Evolutionary conservation across 1,140 invertebrate species (phyloP).

Genomic region (Mycetomoellerius zeteki): DNA sequence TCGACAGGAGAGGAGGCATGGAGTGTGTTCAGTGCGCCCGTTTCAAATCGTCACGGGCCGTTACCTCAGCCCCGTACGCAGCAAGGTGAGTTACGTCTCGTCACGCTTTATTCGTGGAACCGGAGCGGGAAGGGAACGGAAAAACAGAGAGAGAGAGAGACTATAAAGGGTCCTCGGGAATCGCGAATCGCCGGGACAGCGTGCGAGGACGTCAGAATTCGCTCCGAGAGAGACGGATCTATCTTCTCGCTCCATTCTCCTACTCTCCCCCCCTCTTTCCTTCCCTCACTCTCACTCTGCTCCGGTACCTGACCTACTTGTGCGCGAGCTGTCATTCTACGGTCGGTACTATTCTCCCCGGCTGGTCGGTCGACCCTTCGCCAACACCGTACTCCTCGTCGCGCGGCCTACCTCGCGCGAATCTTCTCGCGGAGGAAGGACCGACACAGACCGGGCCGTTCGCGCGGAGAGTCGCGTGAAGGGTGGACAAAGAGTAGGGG

Average conservation of each 20-base stretch:
- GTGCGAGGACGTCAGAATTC: neutral
- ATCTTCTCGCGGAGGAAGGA: slow-evolving; percentile 6
- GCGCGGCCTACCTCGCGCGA: slow-evolving; percentile 11
- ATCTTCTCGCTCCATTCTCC: neutral
- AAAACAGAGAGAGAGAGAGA: neutral
- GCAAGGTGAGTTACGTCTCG: slow-evolving; percentile 72
- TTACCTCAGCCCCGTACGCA: slow-evolving; percentile 75
- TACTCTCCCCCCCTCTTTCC: neutral
- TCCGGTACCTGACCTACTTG: slow-evolving; percentile 73
- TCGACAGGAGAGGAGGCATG: slow-evolving; percentile 76
- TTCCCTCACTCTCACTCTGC: neutral
- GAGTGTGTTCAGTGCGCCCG: slow-evolving; percentile 79
- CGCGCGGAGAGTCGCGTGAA: slow-evolving; percentile 7
- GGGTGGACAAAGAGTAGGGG: neutral
- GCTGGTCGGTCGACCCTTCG: slow-evolving; percentile 35
- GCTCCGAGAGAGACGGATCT: neutral
- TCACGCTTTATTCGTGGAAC: slow-evolving; percentile 66
- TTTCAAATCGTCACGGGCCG: slow-evolving; percentile 82
- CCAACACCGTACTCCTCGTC: neutral
- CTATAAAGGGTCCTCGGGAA: neutral
- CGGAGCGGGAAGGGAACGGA: neutral
- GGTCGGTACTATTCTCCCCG: slow-evolving; percentile 63
- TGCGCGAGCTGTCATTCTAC: slow-evolving; percentile 76
- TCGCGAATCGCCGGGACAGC: neutral
- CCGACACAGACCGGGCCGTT: neutral